A percentile compares a stretch with the other conserved stretches of the same genome.
These are phyloP conservation scores for Hylaea fasciaria DNA, from an alignment of 2,888 invertebrate genomes.

Conservation along the genomic window DNA sequence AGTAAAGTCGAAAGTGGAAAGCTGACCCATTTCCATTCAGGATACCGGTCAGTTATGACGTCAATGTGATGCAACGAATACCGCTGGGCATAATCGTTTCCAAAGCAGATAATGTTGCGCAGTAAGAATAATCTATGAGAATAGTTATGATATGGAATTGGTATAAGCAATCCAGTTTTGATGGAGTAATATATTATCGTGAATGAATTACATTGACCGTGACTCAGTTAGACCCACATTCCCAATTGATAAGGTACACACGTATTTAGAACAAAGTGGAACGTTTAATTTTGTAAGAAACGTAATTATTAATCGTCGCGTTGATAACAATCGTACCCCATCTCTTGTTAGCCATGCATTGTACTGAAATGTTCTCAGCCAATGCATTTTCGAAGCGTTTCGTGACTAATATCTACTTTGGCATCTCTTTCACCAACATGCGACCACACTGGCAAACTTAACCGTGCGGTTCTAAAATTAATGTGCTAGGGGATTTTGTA, in stretches of 20 bases:
- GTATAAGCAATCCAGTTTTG: slow-evolving; percentile 34
- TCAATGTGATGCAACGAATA: slow-evolving; percentile 64
- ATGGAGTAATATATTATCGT: slow-evolving; percentile 41
- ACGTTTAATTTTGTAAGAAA: slow-evolving; percentile 7
- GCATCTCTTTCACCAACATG: slow-evolving; percentile 48
- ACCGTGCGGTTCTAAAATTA: slow-evolving; percentile 31
- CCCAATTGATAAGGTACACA: slow-evolving; percentile 12
- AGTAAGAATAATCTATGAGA: slow-evolving; percentile 63
- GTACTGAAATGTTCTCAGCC: background rate
- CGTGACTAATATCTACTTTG: slow-evolving; percentile 51
- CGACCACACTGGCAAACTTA: slow-evolving; percentile 35
- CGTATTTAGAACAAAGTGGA: slow-evolving; percentile 16
- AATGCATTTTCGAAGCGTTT: slow-evolving; percentile 45
- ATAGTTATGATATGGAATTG: slow-evolving; percentile 42
- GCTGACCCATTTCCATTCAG: slow-evolving; percentile 75
- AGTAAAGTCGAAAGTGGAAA: slow-evolving; percentile 69
- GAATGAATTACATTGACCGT: slow-evolving; percentile 44
- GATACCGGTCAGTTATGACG: slow-evolving; percentile 66
- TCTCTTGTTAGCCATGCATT: slow-evolving; percentile 9
- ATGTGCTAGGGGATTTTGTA: slow-evolving; percentile 27
- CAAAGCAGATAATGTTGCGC: slow-evolving; percentile 60
- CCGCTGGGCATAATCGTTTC: slow-evolving; percentile 42
- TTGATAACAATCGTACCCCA: background rate
- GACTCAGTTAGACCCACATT: slow-evolving; percentile 37
- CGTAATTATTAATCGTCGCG: slow-evolving; percentile 9